Conservation (phyloP, 2,797 vertebrate species). For the Dromococcyx pavoninus region DNA sequence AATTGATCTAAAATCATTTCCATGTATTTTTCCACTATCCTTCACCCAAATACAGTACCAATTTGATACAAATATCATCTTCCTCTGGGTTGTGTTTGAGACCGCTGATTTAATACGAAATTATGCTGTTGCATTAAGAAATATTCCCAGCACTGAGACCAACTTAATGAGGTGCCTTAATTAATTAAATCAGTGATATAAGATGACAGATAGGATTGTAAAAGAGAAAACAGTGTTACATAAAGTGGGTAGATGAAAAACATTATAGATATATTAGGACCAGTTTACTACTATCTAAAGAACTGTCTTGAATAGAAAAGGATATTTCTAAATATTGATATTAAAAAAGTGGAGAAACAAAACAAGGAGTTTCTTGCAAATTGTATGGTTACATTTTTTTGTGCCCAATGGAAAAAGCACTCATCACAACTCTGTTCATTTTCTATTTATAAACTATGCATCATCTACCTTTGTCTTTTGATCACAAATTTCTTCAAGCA, state of each 20-base stretch:
- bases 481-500: not conserved
- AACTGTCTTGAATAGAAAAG: not conserved
- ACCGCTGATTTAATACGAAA: not conserved
- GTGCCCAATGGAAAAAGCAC: not conserved
- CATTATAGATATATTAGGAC: not conserved
- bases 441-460: not conserved
- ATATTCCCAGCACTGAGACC: not conserved
- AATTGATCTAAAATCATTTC: not conserved
- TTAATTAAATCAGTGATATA: not conserved
- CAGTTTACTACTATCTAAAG: not conserved
- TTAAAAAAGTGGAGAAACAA: not conserved
- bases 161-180: not conserved
- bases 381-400: not conserved
- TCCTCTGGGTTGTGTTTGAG: not conserved
- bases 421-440: not conserved
- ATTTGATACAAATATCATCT: not conserved
- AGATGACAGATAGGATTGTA: not conserved
- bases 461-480: not conserved
- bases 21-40: not conserved
- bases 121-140: conserved; percentile 5
- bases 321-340: not conserved
- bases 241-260: not conserved
- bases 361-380: not conserved
- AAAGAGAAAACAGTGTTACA: not conserved
- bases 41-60: not conserved